phyloP scores from a whole-genome alignment of 2,797 vertebrate species.

The Siniperca scherzeri region DNA sequence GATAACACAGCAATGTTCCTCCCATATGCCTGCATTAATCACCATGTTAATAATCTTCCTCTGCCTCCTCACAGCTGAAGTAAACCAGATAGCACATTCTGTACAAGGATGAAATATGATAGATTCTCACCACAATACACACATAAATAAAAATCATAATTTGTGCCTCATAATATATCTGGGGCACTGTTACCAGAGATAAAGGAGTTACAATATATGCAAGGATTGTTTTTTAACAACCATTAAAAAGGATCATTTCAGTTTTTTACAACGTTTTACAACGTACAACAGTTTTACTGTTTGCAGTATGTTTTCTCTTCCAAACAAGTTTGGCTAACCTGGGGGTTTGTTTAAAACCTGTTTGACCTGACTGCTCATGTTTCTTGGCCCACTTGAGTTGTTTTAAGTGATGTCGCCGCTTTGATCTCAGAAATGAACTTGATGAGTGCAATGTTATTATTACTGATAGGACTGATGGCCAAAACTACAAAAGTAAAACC shows the following conservation, averaged over 20 bases:
- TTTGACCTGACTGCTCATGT: not conserved
- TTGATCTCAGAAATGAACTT: not conserved
- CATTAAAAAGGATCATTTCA: slow-evolving; percentile 36
- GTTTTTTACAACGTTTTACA: slow-evolving; percentile 6
- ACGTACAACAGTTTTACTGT: too few relatives aligned
- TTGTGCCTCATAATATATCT: slow-evolving; percentile 49
- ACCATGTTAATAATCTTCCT: slow-evolving; percentile 77
- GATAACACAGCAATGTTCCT: slow-evolving; percentile 65
- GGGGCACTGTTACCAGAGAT: slow-evolving; percentile 33
- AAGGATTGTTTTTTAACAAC: slow-evolving; percentile 33
- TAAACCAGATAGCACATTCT: slow-evolving; percentile 59
- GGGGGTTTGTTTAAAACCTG: slow-evolving; percentile 10
- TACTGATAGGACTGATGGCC: not conserved
- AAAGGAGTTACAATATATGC: slow-evolving; percentile 32
- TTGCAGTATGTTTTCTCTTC: not conserved
- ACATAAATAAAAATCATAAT: slow-evolving; percentile 62
- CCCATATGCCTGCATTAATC: slow-evolving; percentile 77
- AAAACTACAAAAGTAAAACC: not conserved
- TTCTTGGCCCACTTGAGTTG: not conserved
- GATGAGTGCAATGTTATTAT: not conserved
- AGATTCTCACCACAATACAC: slow-evolving; percentile 44
- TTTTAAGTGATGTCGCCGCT: not conserved
- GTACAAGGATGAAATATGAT: slow-evolving; percentile 59
- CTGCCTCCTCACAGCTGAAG: slow-evolving; percentile 64
- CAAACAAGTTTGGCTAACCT: slow-evolving; percentile 1